Percentiles rank a stretch among this genome's conserved stretches.
These are phyloP conservation scores for Halyomorpha halys DNA, from an alignment of 1,140 invertebrate species.

Conservation along the genomic window DNA sequence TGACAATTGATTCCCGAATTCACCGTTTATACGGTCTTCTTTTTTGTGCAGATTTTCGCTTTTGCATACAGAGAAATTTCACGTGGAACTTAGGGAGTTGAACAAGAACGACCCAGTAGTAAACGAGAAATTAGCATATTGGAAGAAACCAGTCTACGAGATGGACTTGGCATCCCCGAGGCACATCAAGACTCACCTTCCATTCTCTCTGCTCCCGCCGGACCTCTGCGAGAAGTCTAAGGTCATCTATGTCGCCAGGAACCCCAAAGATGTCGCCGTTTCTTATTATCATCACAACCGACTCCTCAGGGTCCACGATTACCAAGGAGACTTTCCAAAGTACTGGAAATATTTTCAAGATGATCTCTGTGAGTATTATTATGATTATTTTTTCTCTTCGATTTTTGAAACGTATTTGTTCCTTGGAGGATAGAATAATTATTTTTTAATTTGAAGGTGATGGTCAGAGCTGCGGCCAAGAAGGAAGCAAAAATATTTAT, in stretches of 20 bases:
- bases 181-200: conserved; percentile 51
- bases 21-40: too few species aligned
- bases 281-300: conserved; percentile 72
- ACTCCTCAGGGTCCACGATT: conserved; percentile 57
- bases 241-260: conserved; percentile 64
- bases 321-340: conserved; percentile 55
- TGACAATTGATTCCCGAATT: too few species aligned
- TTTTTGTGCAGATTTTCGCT: conserved; percentile 42
- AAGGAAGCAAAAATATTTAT: too few species aligned
- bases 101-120: conserved; percentile 34
- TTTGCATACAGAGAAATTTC: conserved; percentile 47
- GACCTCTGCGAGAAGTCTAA: conserved; percentile 43
- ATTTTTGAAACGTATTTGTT: neutral
- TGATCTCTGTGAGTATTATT: conserved; percentile 47
- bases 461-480: too few species aligned
- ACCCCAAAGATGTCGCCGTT: conserved; percentile 74
- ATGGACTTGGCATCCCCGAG: conserved; percentile 40
- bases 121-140: conserved; percentile 38
- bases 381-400: too few species aligned
- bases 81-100: conserved; percentile 42
- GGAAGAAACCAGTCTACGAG: conserved; percentile 43
- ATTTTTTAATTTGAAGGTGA: too few species aligned
- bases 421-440: neutral
- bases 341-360: conserved; percentile 66
- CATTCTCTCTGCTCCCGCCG: conserved; percentile 55